Conservation (phyloP, 1,140 invertebrate genomes). For the Spodoptera litura region DNA sequence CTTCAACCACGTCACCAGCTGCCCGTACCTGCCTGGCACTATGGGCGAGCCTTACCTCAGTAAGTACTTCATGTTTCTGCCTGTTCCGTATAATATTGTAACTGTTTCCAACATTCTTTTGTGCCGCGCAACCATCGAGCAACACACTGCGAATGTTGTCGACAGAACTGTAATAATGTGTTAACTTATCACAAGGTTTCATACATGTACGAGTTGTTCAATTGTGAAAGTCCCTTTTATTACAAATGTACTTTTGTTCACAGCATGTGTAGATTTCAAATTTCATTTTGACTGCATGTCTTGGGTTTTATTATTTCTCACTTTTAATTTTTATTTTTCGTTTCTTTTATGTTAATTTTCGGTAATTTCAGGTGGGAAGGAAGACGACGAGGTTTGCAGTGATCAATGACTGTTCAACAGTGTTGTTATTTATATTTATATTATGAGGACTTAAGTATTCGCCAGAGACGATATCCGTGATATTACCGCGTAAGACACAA, state of each 20-base stretch:
- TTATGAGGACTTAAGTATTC: conserved; percentile 66
- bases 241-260: conserved; percentile 31
- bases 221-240: conserved; percentile 24
- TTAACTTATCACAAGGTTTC: conserved; percentile 9
- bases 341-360: conserved; percentile 79
- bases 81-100: neutral
- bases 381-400: conserved; percentile 79
- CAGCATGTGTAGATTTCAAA: conserved; percentile 54
- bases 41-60: conserved; percentile 89
- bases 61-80: conserved; percentile 62
- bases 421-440: conserved; percentile 66
- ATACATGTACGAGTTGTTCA: conserved; percentile 15
- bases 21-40: conserved; percentile 97
- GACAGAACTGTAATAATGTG: conserved; percentile 13
- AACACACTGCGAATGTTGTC: conserved; percentile 46
- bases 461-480: conserved; percentile 83
- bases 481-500: conserved; percentile 79
- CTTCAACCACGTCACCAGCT: conserved; percentile 98
- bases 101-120: conserved; percentile 11
- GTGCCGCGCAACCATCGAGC: neutral
- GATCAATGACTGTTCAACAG: conserved; percentile 76
- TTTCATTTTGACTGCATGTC: conserved; percentile 52
- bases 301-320: conserved; percentile 53
- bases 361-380: conserved; percentile 81
- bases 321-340: conserved; percentile 60